Conservation (phyloP, 2,113 vertebrate genomes). For the Stomatorhinus ivindoensis region DNA sequence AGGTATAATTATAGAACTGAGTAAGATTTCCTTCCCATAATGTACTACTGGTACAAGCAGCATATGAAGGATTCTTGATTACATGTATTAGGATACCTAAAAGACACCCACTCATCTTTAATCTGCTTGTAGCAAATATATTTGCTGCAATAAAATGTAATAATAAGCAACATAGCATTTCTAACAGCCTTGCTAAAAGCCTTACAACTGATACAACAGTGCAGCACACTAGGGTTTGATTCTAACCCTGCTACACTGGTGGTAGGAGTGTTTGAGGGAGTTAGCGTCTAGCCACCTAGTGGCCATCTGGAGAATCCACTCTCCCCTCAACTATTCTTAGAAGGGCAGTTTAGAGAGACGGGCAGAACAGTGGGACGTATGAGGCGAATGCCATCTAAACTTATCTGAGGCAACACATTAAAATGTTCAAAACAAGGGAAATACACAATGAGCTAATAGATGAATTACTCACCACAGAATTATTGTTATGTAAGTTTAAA, state of each 20-base stretch:
- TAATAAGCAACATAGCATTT: not conserved
- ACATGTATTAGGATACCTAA: not conserved
- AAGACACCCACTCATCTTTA: not conserved
- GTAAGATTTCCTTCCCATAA: not conserved
- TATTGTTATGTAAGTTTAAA: not conserved
- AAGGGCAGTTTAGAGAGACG: not conserved
- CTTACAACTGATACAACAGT: not conserved
- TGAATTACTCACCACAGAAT: not conserved
- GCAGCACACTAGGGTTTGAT: not conserved
- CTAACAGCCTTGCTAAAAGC: not conserved
- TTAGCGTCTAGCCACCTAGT: not conserved
- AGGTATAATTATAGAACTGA: not conserved
- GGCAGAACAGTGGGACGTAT: not conserved
- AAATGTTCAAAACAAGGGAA: not conserved
- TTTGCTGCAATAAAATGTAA: not conserved
- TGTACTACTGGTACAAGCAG: not conserved
- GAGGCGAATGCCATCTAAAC: not conserved
- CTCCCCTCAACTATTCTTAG: not conserved
- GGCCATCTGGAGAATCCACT: not conserved
- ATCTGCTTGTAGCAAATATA: not conserved
- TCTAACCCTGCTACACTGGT: not conserved
- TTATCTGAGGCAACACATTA: not conserved
- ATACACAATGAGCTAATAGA: not conserved
- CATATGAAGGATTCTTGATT: not conserved
- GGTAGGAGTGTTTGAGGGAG: not conserved